Conservation (phyloP, 2,888 invertebrate species). For the Neocrepidodera transversa region DNA sequence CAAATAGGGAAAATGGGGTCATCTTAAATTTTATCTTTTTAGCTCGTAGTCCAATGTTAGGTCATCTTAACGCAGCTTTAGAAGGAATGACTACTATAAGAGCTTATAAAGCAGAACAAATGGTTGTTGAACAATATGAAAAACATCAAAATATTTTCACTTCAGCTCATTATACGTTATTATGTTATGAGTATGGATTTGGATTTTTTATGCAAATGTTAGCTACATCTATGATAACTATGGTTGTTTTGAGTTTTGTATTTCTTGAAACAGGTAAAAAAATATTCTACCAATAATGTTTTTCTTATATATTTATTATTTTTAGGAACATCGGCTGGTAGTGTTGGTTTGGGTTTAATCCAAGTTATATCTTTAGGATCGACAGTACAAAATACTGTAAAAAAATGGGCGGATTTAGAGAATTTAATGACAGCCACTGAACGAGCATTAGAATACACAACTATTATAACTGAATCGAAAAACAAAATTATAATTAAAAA, state of each 20-base stretch:
- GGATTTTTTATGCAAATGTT: conserved; percentile 45
- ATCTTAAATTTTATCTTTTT: conserved; percentile 27
- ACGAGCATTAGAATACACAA: conserved; percentile 65
- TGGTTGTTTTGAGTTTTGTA: conserved; percentile 43
- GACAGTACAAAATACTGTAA: conserved; percentile 68
- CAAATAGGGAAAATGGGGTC: too few species aligned
- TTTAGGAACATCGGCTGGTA: conserved; percentile 47
- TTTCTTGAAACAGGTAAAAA: conserved; percentile 42
- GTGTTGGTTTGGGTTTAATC: conserved; percentile 70
- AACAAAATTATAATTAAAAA: conserved; percentile 63
- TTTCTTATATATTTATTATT: not conserved
- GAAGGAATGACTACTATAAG: conserved; percentile 58
- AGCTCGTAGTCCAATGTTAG: conserved; percentile 57
- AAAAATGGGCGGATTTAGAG: conserved; percentile 83
- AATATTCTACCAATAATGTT: not conserved
- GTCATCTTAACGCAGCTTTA: conserved; percentile 55
- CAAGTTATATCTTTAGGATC: conserved; percentile 79
- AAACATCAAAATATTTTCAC: conserved; percentile 55
- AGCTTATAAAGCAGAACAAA: conserved; percentile 52
- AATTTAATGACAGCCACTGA: conserved; percentile 92
- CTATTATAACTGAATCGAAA: conserved; percentile 58
- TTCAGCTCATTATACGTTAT: conserved; percentile 51
- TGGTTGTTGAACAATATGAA: conserved; percentile 53
- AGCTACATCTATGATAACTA: not conserved
- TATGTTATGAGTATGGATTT: conserved; percentile 51